These are phyloP conservation scores for Kradibia gibbosae DNA, from an alignment of 1,140 invertebrate genomes.

Conservation along the genomic window DNA sequence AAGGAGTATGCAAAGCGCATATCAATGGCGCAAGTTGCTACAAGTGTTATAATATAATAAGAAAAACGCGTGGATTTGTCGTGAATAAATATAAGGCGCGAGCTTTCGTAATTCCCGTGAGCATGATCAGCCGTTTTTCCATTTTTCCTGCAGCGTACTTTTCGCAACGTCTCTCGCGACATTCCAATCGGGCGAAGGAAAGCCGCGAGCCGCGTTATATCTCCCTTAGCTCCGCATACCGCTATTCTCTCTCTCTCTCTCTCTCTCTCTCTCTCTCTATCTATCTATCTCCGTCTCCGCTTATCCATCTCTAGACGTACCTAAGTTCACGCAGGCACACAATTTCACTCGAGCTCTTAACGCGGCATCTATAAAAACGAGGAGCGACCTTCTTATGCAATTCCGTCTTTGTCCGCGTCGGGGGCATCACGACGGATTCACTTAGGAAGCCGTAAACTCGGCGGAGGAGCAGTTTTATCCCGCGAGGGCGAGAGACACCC, in stretches of 20 bases:
- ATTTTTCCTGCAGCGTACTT: neutral
- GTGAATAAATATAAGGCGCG: neutral
- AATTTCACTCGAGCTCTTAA: too few relatives aligned
- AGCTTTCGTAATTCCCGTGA: conserved; percentile 11
- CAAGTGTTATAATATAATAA: neutral
- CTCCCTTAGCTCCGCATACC: too few relatives aligned
- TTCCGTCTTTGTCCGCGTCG: conserved; percentile 14
- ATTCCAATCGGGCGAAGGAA: conserved; percentile 24
- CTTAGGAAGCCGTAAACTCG: conserved; percentile 44
- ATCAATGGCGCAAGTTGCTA: neutral
- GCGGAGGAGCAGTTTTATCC: neutral
- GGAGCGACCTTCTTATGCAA: conserved; percentile 12
- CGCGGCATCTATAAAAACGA: neutral
- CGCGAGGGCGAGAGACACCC: too few relatives aligned
- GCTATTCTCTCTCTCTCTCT: neutral
- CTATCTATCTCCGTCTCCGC: neutral
- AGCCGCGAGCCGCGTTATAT: neutral
- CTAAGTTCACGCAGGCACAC: too few relatives aligned
- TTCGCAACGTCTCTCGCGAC: conserved; percentile 28
- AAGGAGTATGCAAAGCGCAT: too few relatives aligned
- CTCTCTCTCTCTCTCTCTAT: neutral
- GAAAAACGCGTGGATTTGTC: neutral
- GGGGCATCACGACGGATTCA: conserved; percentile 13
- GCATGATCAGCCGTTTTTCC: neutral
- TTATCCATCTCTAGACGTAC: neutral